phyloP scores from a whole-genome alignment of 2,113 vertebrate species.

The pig (Sus scrofa) region DNA sequence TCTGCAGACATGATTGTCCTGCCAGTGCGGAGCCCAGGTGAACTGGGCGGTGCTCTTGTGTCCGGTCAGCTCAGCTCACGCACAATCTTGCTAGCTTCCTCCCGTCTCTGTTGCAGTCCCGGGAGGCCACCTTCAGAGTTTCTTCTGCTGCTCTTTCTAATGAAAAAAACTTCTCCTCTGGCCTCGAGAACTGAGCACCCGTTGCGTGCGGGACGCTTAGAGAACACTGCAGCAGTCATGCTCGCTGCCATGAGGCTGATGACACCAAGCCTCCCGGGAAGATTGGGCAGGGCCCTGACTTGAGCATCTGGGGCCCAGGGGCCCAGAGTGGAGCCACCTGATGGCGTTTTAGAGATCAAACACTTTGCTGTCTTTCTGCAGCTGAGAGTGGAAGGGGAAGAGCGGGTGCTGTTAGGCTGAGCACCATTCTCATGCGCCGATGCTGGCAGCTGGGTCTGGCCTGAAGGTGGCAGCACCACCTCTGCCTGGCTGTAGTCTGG shows the following conservation, averaged over 20 bases:
- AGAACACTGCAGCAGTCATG: not conserved
- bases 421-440: not conserved
- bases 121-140: not conserved
- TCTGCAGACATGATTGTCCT: not conserved
- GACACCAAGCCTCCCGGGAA: not conserved
- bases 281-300: not conserved
- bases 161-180: not conserved
- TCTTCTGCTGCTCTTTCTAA: constrained; percentile 8
- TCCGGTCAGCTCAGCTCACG: not conserved
- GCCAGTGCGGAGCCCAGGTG: not conserved
- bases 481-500: not conserved
- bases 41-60: not conserved
- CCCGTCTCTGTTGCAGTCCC: not conserved
- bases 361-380: not conserved
- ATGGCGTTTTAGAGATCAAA: not conserved
- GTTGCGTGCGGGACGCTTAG: not conserved
- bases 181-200: not conserved
- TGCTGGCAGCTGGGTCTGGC: not conserved
- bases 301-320: not conserved
- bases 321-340: not conserved
- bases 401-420: not conserved
- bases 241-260: not conserved
- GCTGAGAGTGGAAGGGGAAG: not conserved
- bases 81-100: not conserved
- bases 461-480: constrained; percentile 29